These are phyloP conservation scores for Cepaea hortensis DNA, from an alignment of 2,888 invertebrate species.

Conservation along the genomic window DNA sequence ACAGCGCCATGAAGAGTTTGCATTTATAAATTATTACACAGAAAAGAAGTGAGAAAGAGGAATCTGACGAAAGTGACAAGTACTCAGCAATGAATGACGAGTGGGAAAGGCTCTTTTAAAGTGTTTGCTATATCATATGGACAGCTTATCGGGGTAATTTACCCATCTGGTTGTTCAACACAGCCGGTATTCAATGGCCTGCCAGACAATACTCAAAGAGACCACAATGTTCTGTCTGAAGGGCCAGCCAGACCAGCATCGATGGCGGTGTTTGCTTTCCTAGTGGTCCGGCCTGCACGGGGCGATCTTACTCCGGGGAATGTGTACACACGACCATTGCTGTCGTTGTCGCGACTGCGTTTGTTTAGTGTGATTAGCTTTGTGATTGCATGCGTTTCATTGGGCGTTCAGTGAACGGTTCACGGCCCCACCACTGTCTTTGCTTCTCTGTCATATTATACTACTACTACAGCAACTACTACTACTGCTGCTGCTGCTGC, in stretches of 20 bases:
- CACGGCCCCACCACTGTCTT: no score
- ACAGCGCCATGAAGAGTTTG: no score
- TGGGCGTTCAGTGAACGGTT: background rate
- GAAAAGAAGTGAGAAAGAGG: no score
- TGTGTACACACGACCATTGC: background rate
- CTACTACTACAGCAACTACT: no score
- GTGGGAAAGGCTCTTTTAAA: no score
- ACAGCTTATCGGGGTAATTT: no score
- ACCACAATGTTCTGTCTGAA: background rate
- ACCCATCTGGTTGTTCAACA: background rate
- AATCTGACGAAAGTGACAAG: no score
- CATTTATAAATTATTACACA: no score
- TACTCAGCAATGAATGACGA: no score
- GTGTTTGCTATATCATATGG: no score
- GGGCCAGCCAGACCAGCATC: background rate
- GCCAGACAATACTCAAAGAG: background rate
- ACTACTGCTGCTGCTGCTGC: no score
- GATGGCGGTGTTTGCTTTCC: background rate
- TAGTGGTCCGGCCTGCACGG: conserved; percentile 1
- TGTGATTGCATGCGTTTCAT: conserved; percentile 22
- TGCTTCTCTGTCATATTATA: no score
- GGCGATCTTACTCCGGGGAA: background rate
- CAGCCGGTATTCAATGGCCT: background rate
- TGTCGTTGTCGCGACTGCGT: background rate
- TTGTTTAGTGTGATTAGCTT: background rate